These are phyloP conservation scores for Drosophila bipectinata DNA, from an alignment of 1,140 invertebrate species.

Conservation along the genomic window DNA sequence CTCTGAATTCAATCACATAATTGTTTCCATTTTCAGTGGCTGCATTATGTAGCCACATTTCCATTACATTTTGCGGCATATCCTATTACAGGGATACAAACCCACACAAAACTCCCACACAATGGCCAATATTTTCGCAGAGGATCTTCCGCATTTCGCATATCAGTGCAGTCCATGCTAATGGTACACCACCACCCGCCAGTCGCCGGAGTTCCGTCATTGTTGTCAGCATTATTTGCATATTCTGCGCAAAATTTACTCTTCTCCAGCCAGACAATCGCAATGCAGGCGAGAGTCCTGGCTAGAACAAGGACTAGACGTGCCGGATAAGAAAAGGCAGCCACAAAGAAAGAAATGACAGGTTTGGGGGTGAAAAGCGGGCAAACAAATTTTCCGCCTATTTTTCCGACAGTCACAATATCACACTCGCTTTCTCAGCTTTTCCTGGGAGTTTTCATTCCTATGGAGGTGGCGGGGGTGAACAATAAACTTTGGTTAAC, in stretches of 20 bases:
- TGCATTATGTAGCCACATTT: slow-evolving; percentile 59
- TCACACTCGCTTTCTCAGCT: slow-evolving; percentile 28
- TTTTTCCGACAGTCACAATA: slow-evolving; percentile 32
- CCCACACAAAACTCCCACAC: slow-evolving; percentile 24
- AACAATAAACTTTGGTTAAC: slow-evolving; percentile 64
- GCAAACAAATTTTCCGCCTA: slow-evolving; percentile 61
- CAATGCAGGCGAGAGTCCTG: slow-evolving; percentile 54
- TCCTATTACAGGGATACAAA: slow-evolving; percentile 51
- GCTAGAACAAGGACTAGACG: slow-evolving; percentile 28
- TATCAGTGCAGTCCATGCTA: slow-evolving; percentile 69
- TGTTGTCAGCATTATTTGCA: slow-evolving; percentile 81
- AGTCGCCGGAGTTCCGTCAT: slow-evolving; percentile 44
- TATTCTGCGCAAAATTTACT: slow-evolving; percentile 76
- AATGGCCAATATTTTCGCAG: slow-evolving; percentile 60
- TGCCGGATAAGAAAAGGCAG: slow-evolving; percentile 13
- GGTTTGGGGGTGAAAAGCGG: slow-evolving; percentile 19
- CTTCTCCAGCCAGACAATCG: slow-evolving; percentile 52
- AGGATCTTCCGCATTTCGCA: slow-evolving; percentile 44
- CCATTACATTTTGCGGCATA: slow-evolving; percentile 52
- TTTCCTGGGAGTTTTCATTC: slow-evolving; percentile 29
- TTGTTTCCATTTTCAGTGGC: slow-evolving; percentile 58
- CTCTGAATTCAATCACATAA: slow-evolving; percentile 68
- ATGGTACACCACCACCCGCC: slow-evolving; percentile 37
- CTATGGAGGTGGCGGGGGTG: not conserved
- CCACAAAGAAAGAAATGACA: not conserved